Evolutionary conservation across 37 sponge, comb jelly and placozoan genomes (phyloP), one percentile per base, ranked within the genome.

Genomic region (Ianthella basta): DNA sequence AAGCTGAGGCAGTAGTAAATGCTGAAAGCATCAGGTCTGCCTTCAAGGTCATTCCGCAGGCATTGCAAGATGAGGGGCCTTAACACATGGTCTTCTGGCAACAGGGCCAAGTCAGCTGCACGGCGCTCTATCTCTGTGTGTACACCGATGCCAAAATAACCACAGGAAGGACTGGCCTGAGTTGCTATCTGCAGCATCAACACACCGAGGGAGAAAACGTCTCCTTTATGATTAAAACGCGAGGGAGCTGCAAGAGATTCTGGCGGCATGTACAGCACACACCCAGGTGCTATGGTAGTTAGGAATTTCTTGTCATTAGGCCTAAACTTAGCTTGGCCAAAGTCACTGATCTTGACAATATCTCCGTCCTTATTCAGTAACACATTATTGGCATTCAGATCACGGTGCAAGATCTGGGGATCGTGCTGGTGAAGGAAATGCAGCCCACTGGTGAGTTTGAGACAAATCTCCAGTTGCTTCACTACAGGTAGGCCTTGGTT

Each of bases 351-450:
- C 70, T 69, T 69, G 35, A 69, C 70, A 1, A 30, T 30, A 35
- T 35, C 34, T 69, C 70, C 70, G 6, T 14, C 70, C 34, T 69
- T 35, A 30, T 69, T 69, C 34, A 69, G 35, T 34, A 69, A 35
- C 35, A 69, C 34, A 30, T 30, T 69, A 1, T 30, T 69, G 70
- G 70, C 0, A 35, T 0, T 69, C 70, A 69, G 6, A 30, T 69
- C 34, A 6, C 70, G 19, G 35, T 69, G 70, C 1, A 69, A 16
- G 34, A 69, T 69, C 70, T 30, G 70, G 19, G 70, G 70, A 6
- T 69, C 35, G 34, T 69, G 70, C 18, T 69, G 70, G 34, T 69
- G 70, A 34, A 69, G 70, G 35, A 69, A 69, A 29, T 34, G 29
- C 70, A 69, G 35, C 34, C 70, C 70, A 69, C 35, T 18, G 6